Percentiles rank a stretch among this genome's conserved stretches.
Evolutionary conservation across 2,113 vertebrate genomes (phyloP).

Genomic region (Chaetops frenatus): DNA sequence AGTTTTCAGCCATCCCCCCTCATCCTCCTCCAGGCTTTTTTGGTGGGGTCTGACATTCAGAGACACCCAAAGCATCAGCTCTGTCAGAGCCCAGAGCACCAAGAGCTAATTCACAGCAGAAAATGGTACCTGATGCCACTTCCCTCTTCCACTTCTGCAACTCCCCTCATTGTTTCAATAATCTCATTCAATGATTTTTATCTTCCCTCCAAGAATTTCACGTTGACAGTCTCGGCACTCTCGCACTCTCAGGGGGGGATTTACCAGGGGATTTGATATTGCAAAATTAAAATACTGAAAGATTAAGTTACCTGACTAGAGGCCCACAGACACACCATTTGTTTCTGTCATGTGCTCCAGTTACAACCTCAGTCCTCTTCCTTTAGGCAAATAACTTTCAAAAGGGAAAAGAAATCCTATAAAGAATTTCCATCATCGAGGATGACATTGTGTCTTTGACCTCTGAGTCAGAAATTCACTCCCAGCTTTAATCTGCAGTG

Average conservation of each 20-base stretch:
- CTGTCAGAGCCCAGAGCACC: neutral
- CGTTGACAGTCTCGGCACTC: neutral
- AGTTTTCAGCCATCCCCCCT: neutral
- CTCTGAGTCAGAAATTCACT: slow-evolving; percentile 11
- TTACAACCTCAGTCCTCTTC: neutral
- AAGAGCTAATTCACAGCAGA: neutral
- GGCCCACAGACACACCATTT: neutral
- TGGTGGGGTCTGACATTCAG: neutral
- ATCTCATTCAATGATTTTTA: neutral
- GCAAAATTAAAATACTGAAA: neutral
- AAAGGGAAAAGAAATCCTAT: neutral
- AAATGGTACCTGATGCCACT: neutral
- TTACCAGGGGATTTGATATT: neutral
- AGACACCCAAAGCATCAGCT: neutral
- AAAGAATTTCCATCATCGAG: neutral
- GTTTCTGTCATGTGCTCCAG: neutral
- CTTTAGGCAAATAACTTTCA: neutral
- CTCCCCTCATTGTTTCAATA: neutral
- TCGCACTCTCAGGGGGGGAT: neutral
- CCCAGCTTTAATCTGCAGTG: neutral
- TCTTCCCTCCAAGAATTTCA: neutral
- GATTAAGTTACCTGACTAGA: neutral
- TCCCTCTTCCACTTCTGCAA: neutral
- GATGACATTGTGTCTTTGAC: neutral
- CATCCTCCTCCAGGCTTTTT: neutral